Percentiles rank a stretch among this genome's conserved stretches.
Evolutionary conservation across 2,113 vertebrate species (phyloP).

Genomic region (Callipepla californica): DNA sequence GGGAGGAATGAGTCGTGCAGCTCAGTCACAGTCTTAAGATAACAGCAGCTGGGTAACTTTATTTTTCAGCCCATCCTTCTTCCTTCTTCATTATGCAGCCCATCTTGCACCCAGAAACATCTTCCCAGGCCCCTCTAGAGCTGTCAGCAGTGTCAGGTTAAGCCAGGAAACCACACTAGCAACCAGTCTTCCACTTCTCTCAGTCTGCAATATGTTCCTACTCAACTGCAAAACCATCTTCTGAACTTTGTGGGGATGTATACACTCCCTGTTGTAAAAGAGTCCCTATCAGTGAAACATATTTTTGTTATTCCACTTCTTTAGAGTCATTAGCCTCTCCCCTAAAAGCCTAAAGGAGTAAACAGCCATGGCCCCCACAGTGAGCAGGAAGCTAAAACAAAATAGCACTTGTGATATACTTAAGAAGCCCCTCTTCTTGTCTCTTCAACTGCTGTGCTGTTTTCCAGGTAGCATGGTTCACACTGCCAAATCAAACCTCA

Average conservation of each 20-base stretch:
- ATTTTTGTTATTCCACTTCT: neutral
- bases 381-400: neutral
- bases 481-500: slow-evolving; percentile 36
- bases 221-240: neutral
- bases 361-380: neutral
- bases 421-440: neutral
- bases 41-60: slow-evolving; percentile 63
- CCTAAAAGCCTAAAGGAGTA: neutral
- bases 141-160: neutral
- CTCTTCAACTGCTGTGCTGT: neutral
- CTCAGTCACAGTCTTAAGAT: slow-evolving; percentile 67
- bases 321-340: neutral
- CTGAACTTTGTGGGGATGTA: neutral
- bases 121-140: neutral
- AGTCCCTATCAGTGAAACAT: neutral
- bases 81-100: slow-evolving; percentile 14
- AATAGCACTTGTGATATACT: neutral
- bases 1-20: slow-evolving; percentile 75
- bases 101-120: neutral
- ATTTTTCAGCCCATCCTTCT: slow-evolving; percentile 56
- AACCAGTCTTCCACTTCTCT: neutral
- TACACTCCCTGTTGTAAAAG: neutral
- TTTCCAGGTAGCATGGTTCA: slow-evolving; percentile 33
- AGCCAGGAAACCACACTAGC: neutral
- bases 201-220: neutral